A percentile compares a stretch with the other conserved stretches of the same genome.
Evolutionary conservation across 2,888 invertebrate species (phyloP).

Genomic region (Hydrotaea cyrtoneurina): DNA sequence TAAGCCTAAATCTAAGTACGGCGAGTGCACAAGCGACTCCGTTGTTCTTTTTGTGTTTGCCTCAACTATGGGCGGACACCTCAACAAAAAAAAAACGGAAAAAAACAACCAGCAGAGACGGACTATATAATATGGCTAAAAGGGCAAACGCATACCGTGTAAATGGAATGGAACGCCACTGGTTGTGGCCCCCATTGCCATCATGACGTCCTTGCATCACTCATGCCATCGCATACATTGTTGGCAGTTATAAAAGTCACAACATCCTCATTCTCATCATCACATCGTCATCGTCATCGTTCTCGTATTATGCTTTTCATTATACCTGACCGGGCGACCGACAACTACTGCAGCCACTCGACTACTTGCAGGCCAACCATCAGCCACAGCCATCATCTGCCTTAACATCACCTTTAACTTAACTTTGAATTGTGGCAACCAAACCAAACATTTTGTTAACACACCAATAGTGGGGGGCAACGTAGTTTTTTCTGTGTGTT

Average conservation of each 20-base stretch:
- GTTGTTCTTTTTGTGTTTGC: neutral
- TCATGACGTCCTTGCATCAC: constrained; percentile 62
- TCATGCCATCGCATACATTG: constrained; percentile 31
- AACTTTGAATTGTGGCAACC: constrained; percentile 37
- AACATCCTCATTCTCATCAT: constrained; percentile 24
- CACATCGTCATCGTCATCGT: constrained; percentile 12
- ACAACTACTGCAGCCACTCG: neutral
- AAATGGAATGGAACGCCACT: constrained; percentile 46
- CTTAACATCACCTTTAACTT: constrained; percentile 51
- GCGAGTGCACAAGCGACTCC: neutral
- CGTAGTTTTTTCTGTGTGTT: neutral
- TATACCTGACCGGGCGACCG: neutral
- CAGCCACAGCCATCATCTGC: constrained; percentile 25
- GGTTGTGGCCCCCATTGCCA: constrained; percentile 41
- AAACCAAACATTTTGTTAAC: constrained; percentile 33
- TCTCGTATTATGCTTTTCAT: neutral
- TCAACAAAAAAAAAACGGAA: constrained; percentile 45
- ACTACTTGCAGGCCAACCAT: constrained; percentile 6
- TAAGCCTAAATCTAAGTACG: constrained; percentile 20
- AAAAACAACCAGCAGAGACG: too few species aligned
- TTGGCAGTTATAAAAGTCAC: constrained; percentile 53
- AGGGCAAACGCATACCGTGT: neutral
- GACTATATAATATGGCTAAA: constrained; percentile 3
- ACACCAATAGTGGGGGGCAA: neutral
- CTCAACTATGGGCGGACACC: constrained; percentile 51